phyloP scores from a whole-genome alignment of 64 coral and sea anemone species.

The Montipora capricornis region DNA sequence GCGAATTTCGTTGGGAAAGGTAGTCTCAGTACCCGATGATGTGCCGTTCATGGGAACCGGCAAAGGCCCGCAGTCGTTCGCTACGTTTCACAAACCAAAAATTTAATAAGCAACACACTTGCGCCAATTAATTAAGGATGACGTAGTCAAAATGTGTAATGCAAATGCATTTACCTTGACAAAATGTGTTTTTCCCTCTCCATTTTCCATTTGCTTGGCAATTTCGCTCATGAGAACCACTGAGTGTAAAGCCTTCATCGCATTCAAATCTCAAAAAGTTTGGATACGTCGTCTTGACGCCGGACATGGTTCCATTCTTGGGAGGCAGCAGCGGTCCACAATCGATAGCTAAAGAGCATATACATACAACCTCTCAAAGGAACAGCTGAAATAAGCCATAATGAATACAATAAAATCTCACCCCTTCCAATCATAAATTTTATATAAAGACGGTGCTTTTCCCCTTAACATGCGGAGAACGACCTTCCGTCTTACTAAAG shows the following conservation, averaged over 20 bases:
- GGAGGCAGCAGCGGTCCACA: neutral
- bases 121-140: too few species aligned
- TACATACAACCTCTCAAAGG: too few species aligned
- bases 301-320: slow-evolving; percentile 24
- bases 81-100: neutral
- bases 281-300: slow-evolving; percentile 28
- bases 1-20: slow-evolving; percentile 9
- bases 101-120: too few species aligned
- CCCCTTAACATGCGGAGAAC: too few species aligned
- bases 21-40: neutral
- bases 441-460: too few species aligned
- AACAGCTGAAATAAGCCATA: too few species aligned
- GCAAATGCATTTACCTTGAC: slow-evolving; percentile 18
- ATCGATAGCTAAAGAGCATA: neutral
- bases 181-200: slow-evolving; percentile 32
- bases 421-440: too few species aligned
- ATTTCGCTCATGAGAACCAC: slow-evolving; percentile 7
- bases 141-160: too few species aligned
- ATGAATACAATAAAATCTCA: too few species aligned
- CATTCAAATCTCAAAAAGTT: too few species aligned
- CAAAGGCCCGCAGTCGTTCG: neutral
- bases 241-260: neutral
- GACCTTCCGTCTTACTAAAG: too few species aligned
- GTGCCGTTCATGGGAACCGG: slow-evolving; percentile 9
- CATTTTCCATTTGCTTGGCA: neutral